Conservation (phyloP, 2,797 vertebrate genomes). For the Delichon dasypus region DNA sequence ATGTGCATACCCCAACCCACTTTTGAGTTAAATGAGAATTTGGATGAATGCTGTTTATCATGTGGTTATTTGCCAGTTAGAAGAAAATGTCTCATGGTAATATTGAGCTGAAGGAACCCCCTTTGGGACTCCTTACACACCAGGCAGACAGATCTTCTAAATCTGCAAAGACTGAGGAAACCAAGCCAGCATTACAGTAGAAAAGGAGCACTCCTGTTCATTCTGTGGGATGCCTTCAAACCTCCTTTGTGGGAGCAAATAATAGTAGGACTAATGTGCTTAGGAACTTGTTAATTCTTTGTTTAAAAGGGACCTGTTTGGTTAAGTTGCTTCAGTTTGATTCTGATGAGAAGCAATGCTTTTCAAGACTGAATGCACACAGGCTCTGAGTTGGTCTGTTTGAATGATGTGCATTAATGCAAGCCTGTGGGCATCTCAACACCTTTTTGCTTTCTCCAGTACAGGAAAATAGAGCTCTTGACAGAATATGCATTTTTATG, state of each 20-base stretch:
- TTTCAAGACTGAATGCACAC: not conserved
- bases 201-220: not conserved
- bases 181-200: not conserved
- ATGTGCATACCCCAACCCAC: not conserved
- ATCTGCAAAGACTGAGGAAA: not conserved
- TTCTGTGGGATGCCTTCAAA: not conserved
- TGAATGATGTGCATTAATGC: not conserved
- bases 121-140: not conserved
- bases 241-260: rapidly evolving
- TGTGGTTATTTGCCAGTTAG: not conserved
- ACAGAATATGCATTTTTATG: not conserved
- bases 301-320: not conserved
- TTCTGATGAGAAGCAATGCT: not conserved
- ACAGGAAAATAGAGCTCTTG: not conserved
- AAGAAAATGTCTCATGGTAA: not conserved
- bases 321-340: not conserved
- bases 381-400: not conserved
- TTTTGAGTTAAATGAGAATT: not conserved
- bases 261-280: not conserved
- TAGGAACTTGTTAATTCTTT: not conserved
- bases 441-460: not conserved
- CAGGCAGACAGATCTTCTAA: not conserved
- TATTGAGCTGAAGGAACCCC: not conserved
- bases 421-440: not conserved
- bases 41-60: not conserved